Evolutionary conservation across 2,888 invertebrate genomes (phyloP), one percentile per base, ranked within the genome.

Genomic region (Orthosia gothica): DNA sequence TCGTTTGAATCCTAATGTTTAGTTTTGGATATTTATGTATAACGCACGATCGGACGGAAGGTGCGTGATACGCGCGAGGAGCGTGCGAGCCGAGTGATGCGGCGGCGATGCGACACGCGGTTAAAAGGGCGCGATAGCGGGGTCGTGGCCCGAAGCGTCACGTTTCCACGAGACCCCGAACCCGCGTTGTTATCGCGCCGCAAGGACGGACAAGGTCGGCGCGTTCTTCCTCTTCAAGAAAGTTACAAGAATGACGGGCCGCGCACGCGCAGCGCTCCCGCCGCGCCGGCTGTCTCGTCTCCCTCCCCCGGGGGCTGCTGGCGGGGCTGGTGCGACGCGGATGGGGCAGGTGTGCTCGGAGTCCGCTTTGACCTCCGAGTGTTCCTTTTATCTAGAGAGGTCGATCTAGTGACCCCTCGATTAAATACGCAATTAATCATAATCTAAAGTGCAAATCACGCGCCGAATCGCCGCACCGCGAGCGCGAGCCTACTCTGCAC

Each of bases 171-270:
- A 91, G 92, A 92, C 90, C 90, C 89, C 88, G 88, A 83, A 70
- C 87, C 79, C 84, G 85, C 85, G 88, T 91, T 93, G 88, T 91
- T 93, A 94, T 93, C 95, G 85, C 86, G 62, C 70, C 88, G 83
- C 94, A 94, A 95, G 96, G 96, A 94, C 96, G 94, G 84, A 76
- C 91, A 95, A 96, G 95, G 96, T 95, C 95, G 93, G 68, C 82
- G 79, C 71, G 86, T 87, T 89, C 92, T 90, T 89, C 91, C 91
- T 89, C 70, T 45, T 82, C 67, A 75, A 68, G 63, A 75, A 65
- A 73, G 72, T 75, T 70, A 78, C 59, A 75, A 67, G 62, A 73
- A 61, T 59, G 47, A 59, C 32, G 32, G 47, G 63, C 16, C 20
- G 9, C 20, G 40, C 18, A 4, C 13, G 23, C 16, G 12, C 63